Evolutionary conservation across 2,113 vertebrate species (phyloP), one percentile per base, ranked within the genome.

Genomic region (Ciconia stormi): DNA sequence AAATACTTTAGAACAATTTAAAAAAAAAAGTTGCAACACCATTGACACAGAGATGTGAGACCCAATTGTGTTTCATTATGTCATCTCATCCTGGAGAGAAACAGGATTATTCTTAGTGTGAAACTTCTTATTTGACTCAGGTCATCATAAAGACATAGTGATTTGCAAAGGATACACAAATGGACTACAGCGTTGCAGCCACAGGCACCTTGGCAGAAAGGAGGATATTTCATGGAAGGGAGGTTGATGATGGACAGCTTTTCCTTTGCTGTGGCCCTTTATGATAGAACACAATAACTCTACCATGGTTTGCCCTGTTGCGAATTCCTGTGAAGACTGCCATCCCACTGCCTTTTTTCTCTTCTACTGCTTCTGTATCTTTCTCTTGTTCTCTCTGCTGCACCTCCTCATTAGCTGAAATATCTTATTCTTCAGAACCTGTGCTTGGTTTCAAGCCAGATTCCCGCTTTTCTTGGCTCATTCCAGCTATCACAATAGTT

Each of bases 361-460:
- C 23, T 84, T 84, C 59, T 71, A 1, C 36, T 89, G 17, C 23
- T 67, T 42, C 76, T 52, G 8, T 50, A 18, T 52, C 32, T 53
- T 63, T 52, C 67, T 84, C 38, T n/a, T 58, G 16, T 46, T 87
- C 17, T 80, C 38, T 72, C 67, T 77, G 56, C 76, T 93, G 52
- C 38, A 72, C 46, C 66, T 82, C 38, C 61, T 77, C 58, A 22
- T 89, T 88, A 95, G 58, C 44, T 84, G 61, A 93, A 95, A 95
- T 42, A 73, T 90, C 87, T 96, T 95, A 93, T 94, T 96, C 92
- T 95, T 91, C 65, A 65, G 65, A 79, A 92, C 76, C 69, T 82
- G 72, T 71, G 56, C 63, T 93, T 97, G 96, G 80, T 95, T 95
- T 61, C 77, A 44, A 91, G 94, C 83, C 96, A 96, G 89, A 91